Percentiles rank a stretch among this genome's conserved stretches.
phyloP scores from a whole-genome alignment of 2,113 vertebrate species.

The Cottus gobio region DNA sequence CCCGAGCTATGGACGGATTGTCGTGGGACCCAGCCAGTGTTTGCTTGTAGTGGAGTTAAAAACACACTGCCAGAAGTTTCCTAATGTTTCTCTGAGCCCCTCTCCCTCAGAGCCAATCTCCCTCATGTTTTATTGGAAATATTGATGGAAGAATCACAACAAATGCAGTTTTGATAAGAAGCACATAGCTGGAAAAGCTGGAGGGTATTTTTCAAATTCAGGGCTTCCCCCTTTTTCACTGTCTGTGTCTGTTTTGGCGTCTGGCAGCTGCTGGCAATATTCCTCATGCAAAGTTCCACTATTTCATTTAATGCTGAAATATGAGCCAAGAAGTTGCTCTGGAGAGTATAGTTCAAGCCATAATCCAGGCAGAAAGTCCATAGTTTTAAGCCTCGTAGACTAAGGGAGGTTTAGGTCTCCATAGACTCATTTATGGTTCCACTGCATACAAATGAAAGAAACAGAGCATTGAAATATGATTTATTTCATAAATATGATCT shows the following conservation, averaged over 20 bases:
- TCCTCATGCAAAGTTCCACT: slow-evolving; percentile 72
- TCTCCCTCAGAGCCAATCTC: slow-evolving; percentile 25
- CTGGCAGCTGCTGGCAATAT: slow-evolving; percentile 48
- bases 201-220: slow-evolving; percentile 69
- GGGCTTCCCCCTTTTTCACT: slow-evolving; percentile 71
- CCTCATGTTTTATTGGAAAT: slow-evolving; percentile 65
- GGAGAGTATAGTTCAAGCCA: slow-evolving; percentile 27
- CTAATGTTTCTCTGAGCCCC: slow-evolving; percentile 53
- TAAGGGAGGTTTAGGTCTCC: not conserved
- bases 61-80: slow-evolving; percentile 57
- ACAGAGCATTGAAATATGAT: slow-evolving; percentile 20
- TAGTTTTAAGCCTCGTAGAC: slow-evolving; percentile 35
- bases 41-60: slow-evolving; percentile 66
- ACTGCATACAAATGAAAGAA: not conserved
- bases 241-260: slow-evolving; percentile 59
- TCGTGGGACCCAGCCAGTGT: slow-evolving; percentile 43
- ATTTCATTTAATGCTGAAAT: slow-evolving; percentile 69
- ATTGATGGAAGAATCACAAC: slow-evolving; percentile 66
- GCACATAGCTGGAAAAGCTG: slow-evolving; percentile 65
- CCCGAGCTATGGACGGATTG: slow-evolving; percentile 14
- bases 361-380: slow-evolving; percentile 28
- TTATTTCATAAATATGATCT: not conserved
- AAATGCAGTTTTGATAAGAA: slow-evolving; percentile 72
- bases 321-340: slow-evolving; percentile 63
- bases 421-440: slow-evolving; percentile 37